A percentile compares a stretch with the other conserved stretches of the same genome.
phyloP scores from a whole-genome alignment of 2,113 vertebrate species.

The Lanius collurio region DNA sequence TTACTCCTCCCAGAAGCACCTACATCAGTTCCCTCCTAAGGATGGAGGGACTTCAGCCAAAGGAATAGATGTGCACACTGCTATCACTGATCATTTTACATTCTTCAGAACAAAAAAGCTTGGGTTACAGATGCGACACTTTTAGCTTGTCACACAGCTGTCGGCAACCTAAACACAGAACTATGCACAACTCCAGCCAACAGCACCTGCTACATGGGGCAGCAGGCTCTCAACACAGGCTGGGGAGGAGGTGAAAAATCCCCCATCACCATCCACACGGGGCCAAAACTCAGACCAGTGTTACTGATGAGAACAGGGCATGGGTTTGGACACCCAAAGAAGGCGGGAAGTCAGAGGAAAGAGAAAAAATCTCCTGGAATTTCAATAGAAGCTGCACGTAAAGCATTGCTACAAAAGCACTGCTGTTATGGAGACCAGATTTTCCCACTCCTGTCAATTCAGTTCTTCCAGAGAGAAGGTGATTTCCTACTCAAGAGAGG shows the following conservation, averaged over 20 bases:
- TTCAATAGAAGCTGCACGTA: neutral
- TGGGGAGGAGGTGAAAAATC: neutral
- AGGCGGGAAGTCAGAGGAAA: neutral
- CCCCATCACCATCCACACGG: rapidly evolving
- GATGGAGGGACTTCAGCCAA: neutral
- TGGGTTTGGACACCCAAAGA: neutral
- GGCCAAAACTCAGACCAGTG: neutral
- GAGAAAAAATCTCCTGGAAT: neutral
- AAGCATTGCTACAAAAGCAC: neutral
- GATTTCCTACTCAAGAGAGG: neutral
- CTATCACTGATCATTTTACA: neutral
- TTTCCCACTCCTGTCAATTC: neutral
- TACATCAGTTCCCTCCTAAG: neutral
- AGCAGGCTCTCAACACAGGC: neutral
- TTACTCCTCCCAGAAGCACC: neutral
- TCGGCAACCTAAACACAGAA: neutral
- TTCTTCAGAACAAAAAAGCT: neutral
- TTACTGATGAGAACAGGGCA: neutral
- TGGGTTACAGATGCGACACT: neutral
- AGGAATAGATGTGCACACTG: neutral
- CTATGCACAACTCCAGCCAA: neutral
- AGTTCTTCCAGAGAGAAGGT: neutral
- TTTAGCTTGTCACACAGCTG: neutral
- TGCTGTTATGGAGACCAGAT: neutral
- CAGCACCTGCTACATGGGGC: rapidly evolving